phyloP scores from a whole-genome alignment of 2,888 invertebrate genomes.

The Coelopa pilipes region DNA sequence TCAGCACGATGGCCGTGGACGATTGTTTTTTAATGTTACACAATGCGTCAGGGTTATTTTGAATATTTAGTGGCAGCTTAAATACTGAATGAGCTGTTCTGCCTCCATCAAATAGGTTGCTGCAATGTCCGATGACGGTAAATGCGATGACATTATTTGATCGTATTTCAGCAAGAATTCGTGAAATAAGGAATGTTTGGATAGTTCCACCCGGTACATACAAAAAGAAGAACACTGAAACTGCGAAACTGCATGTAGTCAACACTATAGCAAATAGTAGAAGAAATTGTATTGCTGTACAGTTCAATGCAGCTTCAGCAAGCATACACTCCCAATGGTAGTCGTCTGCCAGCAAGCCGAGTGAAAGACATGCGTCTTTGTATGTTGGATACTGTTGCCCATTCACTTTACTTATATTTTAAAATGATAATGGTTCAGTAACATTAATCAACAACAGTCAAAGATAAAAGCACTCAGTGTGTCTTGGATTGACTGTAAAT shows the following conservation, averaged over 20 bases:
- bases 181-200: too few species aligned
- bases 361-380: slow-evolving; percentile 28
- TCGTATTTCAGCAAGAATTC: too few species aligned
- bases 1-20: slow-evolving; percentile 32
- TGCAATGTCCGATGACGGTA: neutral
- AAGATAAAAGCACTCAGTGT: slow-evolving; percentile 51
- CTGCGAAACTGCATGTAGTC: slow-evolving; percentile 24
- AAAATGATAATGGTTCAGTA: slow-evolving; percentile 24
- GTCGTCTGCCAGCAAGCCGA: slow-evolving; percentile 32
- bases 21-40: slow-evolving; percentile 22
- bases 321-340: slow-evolving; percentile 43
- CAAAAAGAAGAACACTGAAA: too few species aligned
- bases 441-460: slow-evolving; percentile 46
- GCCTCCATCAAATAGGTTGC: slow-evolving; percentile 30
- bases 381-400: slow-evolving; percentile 45
- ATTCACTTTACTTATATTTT: slow-evolving; percentile 28
- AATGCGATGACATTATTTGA: too few species aligned
- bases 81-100: slow-evolving; percentile 32
- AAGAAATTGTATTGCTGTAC: slow-evolving; percentile 41
- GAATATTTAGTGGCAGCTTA: slow-evolving; percentile 35
- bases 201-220: too few species aligned
- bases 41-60: slow-evolving; percentile 26
- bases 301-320: slow-evolving; percentile 38
- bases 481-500: slow-evolving; percentile 57
- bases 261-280: slow-evolving; percentile 44